Evolutionary conservation across 2,797 vertebrate species (phyloP), one percentile per base, ranked within the genome.

Genomic region (Huso huso): DNA sequence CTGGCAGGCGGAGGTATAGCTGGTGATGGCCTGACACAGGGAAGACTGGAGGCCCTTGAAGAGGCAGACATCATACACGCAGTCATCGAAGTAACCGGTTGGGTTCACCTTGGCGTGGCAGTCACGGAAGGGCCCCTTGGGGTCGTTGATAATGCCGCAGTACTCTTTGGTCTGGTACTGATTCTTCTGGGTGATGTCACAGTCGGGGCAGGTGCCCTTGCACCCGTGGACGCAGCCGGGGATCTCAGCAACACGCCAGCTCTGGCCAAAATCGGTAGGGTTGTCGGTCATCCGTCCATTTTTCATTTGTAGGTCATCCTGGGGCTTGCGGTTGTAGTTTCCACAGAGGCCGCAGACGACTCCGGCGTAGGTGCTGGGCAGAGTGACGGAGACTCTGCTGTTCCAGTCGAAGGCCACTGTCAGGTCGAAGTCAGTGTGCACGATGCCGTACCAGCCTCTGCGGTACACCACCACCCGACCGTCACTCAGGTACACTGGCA

Each of bases 331-430:
- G 3, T 87, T 83, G 63, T 83, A 86, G 71, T 86, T 87, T 15
- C 88, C 89, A 62, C 89, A 91, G 9, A 91, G 85, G 49, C 90
- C 88, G 37, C 84, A 89, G 4, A 88, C 74, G 0, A 73, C 74
- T 51, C 79, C 73, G 69, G 75, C 78, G 66, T 89, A 90, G 71
- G 71, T 77, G 67, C 76, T 79, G 2, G 87, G 80, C 12, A 90
- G 12, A 0, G 65, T 82, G 48, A 89, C 73, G 3, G 68, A 82
- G 2, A 80, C 73, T 8, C 74, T 66, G 6, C 77, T 84, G 11
- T 71, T 23, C 84, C 84, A 84, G 70, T 92, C 81, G 48, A 85
- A 90, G 0, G 67, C 60, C 4, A 90, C 75, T 5, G 70, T 81
- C 6, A 91, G 76, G 57, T 79, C 81, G 12, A 88, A 89, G 66